Conservation (phyloP, 2,113 vertebrate species). For the Arothron firmamentum region DNA sequence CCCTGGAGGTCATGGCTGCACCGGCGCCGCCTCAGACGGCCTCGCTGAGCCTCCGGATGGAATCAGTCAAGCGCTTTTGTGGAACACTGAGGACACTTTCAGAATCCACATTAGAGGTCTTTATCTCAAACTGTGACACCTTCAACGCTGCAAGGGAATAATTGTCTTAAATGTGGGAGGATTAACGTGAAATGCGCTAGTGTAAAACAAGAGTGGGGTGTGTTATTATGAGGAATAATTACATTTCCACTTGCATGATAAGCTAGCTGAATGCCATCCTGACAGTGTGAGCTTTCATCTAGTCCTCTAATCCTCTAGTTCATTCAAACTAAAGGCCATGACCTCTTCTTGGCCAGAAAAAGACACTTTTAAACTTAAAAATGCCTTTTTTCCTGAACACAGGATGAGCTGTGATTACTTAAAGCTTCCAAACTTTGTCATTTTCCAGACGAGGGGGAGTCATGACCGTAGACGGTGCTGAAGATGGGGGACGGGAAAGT, state of each 20-base stretch:
- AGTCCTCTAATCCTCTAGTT: no score
- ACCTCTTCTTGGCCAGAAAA: no score
- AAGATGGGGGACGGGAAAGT: neutral
- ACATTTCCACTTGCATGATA: no score
- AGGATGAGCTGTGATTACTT: conserved; percentile 49
- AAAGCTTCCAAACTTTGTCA: conserved; percentile 52
- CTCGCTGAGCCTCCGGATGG: neutral
- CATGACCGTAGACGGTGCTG: conserved; percentile 1
- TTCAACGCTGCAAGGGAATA: neutral
- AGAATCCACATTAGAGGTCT: neutral
- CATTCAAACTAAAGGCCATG: no score
- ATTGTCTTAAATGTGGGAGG: neutral
- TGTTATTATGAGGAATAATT: neutral
- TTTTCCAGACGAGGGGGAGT: conserved; percentile 44
- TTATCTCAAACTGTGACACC: neutral
- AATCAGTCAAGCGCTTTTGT: neutral
- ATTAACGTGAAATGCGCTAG: conserved; percentile 6
- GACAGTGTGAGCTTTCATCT: no score
- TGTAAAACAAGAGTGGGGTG: no score
- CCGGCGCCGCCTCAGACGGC: no score
- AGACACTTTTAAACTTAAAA: no score
- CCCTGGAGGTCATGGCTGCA: no score
- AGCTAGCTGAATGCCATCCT: no score
- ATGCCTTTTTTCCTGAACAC: neutral
- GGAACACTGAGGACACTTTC: neutral